Conservation (phyloP, 2,113 vertebrate species). For the Melanocharis versteri region DNA sequence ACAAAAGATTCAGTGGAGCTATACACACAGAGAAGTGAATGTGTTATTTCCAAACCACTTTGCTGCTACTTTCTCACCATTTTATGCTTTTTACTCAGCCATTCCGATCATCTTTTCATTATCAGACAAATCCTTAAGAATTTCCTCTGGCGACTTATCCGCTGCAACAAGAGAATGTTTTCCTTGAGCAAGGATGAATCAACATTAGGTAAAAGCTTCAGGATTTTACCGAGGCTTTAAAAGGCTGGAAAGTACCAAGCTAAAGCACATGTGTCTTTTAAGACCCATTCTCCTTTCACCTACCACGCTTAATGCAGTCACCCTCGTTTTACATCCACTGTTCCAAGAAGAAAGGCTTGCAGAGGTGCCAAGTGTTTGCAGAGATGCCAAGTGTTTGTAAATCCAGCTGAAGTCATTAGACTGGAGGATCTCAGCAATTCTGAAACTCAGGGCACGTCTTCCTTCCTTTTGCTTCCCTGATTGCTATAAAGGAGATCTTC, state of each 20-base stretch:
- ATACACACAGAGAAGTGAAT: neutral
- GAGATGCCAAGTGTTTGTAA: neutral
- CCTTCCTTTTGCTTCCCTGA: neutral
- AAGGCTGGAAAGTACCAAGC: neutral
- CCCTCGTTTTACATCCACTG: neutral
- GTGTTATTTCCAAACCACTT: slow-evolving; percentile 27
- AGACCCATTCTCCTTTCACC: neutral
- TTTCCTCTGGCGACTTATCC: slow-evolving; percentile 38
- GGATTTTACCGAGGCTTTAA: neutral
- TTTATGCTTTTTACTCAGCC: slow-evolving; percentile 42
- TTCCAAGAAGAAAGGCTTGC: neutral
- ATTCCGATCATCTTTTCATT: slow-evolving; percentile 53
- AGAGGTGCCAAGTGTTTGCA: neutral
- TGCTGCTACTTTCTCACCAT: slow-evolving; percentile 37
- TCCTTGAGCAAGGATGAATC: neutral
- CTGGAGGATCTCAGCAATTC: neutral
- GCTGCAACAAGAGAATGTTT: slow-evolving; percentile 22
- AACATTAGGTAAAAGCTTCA: slow-evolving; percentile 16
- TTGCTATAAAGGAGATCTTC: neutral
- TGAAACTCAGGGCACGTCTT: neutral
- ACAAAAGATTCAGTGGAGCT: slow-evolving; percentile 47
- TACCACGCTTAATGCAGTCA: neutral
- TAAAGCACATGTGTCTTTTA: neutral
- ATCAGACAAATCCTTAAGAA: slow-evolving; percentile 61
- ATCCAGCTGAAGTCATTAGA: neutral